These are phyloP conservation scores for Merops nubicus DNA, from an alignment of 2,113 vertebrate genomes.

Conservation along the genomic window DNA sequence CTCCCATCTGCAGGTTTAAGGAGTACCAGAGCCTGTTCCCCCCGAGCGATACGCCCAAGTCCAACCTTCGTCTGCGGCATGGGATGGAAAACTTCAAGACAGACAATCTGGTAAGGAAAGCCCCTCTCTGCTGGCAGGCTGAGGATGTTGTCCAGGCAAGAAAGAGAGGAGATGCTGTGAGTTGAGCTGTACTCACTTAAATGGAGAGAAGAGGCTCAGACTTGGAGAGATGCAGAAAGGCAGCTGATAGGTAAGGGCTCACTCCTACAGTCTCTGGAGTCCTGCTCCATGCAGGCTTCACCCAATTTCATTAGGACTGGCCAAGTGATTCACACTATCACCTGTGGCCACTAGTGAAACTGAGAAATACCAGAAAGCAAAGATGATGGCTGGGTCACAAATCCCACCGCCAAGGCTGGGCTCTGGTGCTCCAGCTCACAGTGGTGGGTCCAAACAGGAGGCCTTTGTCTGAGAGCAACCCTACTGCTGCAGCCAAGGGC, in stretches of 20 bases:
- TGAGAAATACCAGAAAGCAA: background rate
- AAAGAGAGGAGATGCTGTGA: background rate
- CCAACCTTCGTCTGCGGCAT: background rate
- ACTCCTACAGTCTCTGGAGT: background rate
- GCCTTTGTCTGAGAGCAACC: background rate
- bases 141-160: background rate
- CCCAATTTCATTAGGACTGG: background rate
- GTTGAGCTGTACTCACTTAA: background rate
- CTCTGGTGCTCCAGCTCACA: background rate
- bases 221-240: background rate
- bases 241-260: background rate
- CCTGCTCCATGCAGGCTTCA: background rate
- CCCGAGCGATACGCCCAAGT: accelerated
- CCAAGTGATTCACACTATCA: background rate
- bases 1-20: slow-evolving; percentile 55
- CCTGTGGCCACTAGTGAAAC: background rate
- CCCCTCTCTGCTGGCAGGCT: background rate
- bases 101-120: slow-evolving; percentile 9
- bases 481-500: background rate
- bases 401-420: background rate
- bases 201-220: background rate
- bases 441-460: background rate
- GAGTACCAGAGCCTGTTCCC: slow-evolving; percentile 66
- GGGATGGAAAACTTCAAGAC: background rate
- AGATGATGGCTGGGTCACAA: background rate